Evolutionary conservation across 1,140 invertebrate genomes (phyloP), one percentile per base, ranked within the genome.

Genomic region (Drosophila ficusphila): DNA sequence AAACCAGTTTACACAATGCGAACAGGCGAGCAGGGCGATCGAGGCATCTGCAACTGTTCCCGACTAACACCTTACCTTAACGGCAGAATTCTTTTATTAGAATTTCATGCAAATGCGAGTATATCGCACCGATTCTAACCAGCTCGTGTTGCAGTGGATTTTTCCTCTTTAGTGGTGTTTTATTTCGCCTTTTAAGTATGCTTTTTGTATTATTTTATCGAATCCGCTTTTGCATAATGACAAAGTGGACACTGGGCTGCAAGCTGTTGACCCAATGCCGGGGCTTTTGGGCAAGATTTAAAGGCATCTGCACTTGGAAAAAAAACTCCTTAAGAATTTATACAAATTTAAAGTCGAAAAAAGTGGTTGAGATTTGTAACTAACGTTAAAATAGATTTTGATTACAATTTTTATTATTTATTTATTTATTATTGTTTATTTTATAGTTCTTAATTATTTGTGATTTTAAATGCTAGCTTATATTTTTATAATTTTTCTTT

Each of bases 91-190:
- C 76, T 74, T 81, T 88, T 86, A 86, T 86, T 72, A 70, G 76
- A 76, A 76, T 88, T 81, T 81, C 73, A 86, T 86, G 81, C 72
- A 77, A 86, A 86, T 86, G 81, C 72, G 74, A 86, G 88, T 64
- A 19, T 12, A 16, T 11, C 2, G 16, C 12, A 39, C 11, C 18
- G 8, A 11, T 41, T 25, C 16, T 36, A 39, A 73, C 41, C 60
- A 64, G 60, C 54, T 64, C 39, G 7, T 23, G 14, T 69, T 61
- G 47, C 42, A 70, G 39, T 18, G 27, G 36, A 36, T 41, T 48
- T 12, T 65, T 49, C 19, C 46, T 38, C 42, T 31, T 34, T 19
- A 4, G 6, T 39, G 18, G 12, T 36, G 16, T 27, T 54, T 58
- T 53, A 19, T 19, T 14, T 6, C 25, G 11, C 23, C 23, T 36